Evolutionary conservation across 2,797 vertebrate species (phyloP).

Genomic region (Diceros bicornis): DNA sequence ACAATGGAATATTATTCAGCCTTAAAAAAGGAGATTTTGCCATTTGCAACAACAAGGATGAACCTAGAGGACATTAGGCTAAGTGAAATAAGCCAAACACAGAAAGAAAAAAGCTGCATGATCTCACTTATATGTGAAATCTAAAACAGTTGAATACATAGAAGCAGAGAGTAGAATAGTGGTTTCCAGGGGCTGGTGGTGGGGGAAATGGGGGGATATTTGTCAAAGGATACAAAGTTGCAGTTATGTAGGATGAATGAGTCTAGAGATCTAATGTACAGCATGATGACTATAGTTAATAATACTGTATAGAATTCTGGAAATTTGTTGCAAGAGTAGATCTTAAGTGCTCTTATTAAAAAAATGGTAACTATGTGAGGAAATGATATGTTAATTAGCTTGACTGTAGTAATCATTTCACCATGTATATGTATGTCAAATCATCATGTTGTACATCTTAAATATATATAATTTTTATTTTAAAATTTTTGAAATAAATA

Average conservation of each 20-base stretch:
- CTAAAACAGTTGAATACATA: neutral
- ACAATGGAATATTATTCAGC: neutral
- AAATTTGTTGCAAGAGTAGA: neutral
- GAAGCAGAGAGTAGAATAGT: neutral
- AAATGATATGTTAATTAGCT: neutral
- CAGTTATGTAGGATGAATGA: neutral
- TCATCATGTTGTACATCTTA: neutral
- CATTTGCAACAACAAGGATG: neutral
- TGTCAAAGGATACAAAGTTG: neutral
- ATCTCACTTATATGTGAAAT: neutral
- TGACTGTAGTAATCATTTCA: neutral
- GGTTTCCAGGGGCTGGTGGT: neutral
- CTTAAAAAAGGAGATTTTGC: neutral
- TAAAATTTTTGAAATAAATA: neutral
- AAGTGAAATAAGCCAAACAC: neutral
- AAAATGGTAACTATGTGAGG: neutral
- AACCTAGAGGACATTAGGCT: neutral
- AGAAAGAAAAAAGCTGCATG: neutral
- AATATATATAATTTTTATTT: neutral
- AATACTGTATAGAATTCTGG: neutral
- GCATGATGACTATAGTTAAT: neutral
- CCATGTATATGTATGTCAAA: neutral
- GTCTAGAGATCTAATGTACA: neutral
- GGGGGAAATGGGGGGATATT: neutral
- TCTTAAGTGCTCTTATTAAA: neutral